Evolutionary conservation across 2,888 invertebrate genomes (phyloP).

Genomic region (Peribatodes rhomboidaria): DNA sequence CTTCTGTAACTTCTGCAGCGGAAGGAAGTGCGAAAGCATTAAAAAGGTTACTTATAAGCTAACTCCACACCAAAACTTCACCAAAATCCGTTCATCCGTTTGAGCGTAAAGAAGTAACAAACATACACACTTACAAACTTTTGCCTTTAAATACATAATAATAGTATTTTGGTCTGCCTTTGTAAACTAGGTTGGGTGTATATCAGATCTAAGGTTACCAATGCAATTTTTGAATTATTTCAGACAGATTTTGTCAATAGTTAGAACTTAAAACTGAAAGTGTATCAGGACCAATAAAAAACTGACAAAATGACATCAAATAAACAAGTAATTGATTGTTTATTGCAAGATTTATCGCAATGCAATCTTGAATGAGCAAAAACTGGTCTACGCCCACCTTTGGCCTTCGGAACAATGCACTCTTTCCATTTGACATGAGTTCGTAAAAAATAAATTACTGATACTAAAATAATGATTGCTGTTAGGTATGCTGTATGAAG

Average conservation of each 20-base stretch:
- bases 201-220: background rate
- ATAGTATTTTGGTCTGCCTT: no score
- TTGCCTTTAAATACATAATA: no score
- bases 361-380: conserved; percentile 44
- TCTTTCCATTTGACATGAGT: conserved; percentile 46
- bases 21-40: no score
- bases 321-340: conserved; percentile 33
- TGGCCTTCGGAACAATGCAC: conserved; percentile 64
- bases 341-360: conserved; percentile 37
- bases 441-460: conserved; percentile 39
- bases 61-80: no score
- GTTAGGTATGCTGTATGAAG: background rate
- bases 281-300: conserved; percentile 9
- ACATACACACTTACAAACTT: no score
- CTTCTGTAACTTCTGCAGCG: no score
- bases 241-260: background rate
- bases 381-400: conserved; percentile 53
- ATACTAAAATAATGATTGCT: conserved; percentile 12
- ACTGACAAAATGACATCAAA: conserved; percentile 30
- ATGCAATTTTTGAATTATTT: background rate
- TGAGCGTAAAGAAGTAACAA: no score
- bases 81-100: no score
- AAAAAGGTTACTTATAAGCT: no score
- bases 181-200: no score
- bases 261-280: conserved; percentile 13